These are phyloP conservation scores for Lochmaea crataegi DNA, from an alignment of 2,888 invertebrate genomes.

Conservation along the genomic window DNA sequence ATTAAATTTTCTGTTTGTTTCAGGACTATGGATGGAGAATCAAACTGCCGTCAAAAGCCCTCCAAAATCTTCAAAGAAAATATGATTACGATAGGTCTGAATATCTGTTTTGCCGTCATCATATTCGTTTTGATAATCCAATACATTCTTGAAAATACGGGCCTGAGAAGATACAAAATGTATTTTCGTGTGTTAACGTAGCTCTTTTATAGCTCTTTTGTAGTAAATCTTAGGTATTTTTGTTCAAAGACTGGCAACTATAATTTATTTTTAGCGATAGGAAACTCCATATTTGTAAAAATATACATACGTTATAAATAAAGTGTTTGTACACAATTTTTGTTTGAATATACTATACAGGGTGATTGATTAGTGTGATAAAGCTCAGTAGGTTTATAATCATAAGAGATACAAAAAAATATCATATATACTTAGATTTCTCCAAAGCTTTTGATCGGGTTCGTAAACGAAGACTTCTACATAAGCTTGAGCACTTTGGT, in stretches of 20 bases:
- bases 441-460: no score
- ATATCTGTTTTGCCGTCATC: constrained; percentile 40
- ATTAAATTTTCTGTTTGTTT: constrained; percentile 18
- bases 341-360: no score
- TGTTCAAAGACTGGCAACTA: not conserved
- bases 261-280: constrained; percentile 4
- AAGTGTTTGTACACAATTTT: no score
- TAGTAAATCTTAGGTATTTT: not conserved
- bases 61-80: constrained; percentile 34
- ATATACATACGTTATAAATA: not conserved
- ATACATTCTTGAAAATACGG: constrained; percentile 34
- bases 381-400: no score
- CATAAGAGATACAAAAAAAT: no score
- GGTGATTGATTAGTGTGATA: no score
- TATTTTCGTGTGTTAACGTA: constrained; percentile 26
- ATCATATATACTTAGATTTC: no score
- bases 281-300: not conserved
- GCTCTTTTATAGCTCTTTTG: not conserved
- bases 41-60: constrained; percentile 27
- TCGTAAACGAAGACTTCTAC: no score
- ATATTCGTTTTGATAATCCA: constrained; percentile 36
- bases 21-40: constrained; percentile 25
- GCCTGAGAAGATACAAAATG: constrained; percentile 38
- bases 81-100: constrained; percentile 35
- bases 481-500: no score